Base-by-base conservation (phyloP, 2,888 invertebrate genomes). In the Ferdinandea cuprea region DNA sequence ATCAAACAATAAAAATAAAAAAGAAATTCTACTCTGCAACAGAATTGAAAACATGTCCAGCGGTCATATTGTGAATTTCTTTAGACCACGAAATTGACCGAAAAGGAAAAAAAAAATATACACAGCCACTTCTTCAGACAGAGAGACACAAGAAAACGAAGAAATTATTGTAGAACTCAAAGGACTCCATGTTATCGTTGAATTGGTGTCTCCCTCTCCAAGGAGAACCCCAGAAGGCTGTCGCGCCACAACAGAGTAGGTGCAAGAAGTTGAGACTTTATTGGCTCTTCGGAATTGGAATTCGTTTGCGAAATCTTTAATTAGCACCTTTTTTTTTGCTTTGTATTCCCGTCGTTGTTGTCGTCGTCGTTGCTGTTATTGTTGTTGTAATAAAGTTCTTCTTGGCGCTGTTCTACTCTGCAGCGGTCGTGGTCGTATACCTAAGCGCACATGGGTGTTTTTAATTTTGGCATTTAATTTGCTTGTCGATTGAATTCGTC, bases 231-330 rank as follows among this genome's bases (percentile, higher is more conserved):
- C 37, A 28, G 5, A 9, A 37, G 35, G 13, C 19, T 46, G 32
- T 61, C 11, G 37, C 59, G 32, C 17, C 2, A 19, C 30, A 17
- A 6, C n/a, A 44, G 52, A 59, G 61, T 54, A 32, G 54, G 37
- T 44, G 50, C 56, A 54, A 59, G 50, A 77, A 77, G 52, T 72
- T 35, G 58, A 61, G 44, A 71, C 71, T 77, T 81, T 81, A 81
- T 71, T 76, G 81, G 71, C 30, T 61, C 54, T 61, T 40, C 66
- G 54, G 37, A 77, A 77, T 72, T 77, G 81, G 71, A 77, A 77
- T 81, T 77, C 77, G 65, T 77, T 44, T 81, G 66, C 59, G 66
- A 81, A 81, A 81, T 81, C 81, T 81, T 81, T 81, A 81, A 81
- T 81, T 81, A 81, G 81, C 81, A 81, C 81, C 81, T 81, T 65